Conservation (phyloP, 2,888 invertebrate genomes). For the Netelia inedita region DNA sequence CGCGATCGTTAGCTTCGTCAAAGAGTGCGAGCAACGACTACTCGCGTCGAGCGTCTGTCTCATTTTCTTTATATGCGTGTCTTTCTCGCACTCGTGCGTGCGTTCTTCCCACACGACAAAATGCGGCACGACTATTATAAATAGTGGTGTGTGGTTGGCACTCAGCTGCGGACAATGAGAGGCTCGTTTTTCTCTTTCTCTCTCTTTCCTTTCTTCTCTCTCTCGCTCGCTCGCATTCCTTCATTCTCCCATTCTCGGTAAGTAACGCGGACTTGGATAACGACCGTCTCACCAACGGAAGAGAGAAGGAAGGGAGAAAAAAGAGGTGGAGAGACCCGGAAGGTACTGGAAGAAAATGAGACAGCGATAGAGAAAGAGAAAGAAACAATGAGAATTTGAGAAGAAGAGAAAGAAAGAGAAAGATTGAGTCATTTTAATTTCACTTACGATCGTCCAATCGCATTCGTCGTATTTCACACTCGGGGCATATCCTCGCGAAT, state of each 20-base stretch:
- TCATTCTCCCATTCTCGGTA: not conserved
- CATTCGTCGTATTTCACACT: no score
- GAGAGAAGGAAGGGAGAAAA: slow-evolving; percentile 44
- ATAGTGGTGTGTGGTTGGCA: slow-evolving; percentile 50
- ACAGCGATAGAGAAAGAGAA: slow-evolving; percentile 40
- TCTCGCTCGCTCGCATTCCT: not conserved
- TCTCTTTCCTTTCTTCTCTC: not conserved
- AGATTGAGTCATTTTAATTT: slow-evolving; percentile 21
- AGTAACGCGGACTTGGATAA: not conserved
- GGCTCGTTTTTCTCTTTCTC: not conserved
- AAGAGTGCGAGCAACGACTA: slow-evolving; percentile 27
- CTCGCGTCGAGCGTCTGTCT: slow-evolving; percentile 15
- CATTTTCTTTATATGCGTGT: not conserved
- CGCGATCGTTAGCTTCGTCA: slow-evolving; percentile 22
- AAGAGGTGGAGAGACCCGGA: slow-evolving; percentile 37
- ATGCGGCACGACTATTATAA: slow-evolving; percentile 32
- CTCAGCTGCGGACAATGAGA: slow-evolving; percentile 43
- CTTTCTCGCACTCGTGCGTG: not conserved
- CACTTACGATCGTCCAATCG: not conserved
- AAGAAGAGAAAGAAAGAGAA: not conserved
- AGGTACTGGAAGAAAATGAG: slow-evolving; percentile 45
- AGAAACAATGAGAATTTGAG: not conserved
- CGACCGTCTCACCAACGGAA: not conserved
- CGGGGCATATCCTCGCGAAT: no score
- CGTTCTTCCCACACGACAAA: not conserved